These are phyloP conservation scores for Pangasianodon gigas DNA, from an alignment of 2,113 vertebrate genomes.

Conservation along the genomic window DNA sequence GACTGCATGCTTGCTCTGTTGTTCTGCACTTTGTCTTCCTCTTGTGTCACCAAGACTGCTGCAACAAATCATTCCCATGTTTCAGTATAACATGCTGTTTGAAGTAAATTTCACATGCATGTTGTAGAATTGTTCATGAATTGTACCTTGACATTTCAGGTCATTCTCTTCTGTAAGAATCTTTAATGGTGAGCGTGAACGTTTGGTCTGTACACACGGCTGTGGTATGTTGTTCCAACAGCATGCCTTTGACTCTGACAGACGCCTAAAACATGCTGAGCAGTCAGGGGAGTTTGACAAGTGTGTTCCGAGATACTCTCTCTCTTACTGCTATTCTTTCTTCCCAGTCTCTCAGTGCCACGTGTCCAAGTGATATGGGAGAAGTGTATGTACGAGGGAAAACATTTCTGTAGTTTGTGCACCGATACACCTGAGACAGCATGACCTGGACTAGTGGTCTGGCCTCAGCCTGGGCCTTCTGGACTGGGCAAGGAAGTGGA, in stretches of 20 bases:
- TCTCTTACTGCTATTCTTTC: neutral
- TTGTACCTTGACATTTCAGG: neutral
- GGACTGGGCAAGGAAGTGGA: constrained; percentile 71
- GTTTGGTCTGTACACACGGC: neutral
- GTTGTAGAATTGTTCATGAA: neutral
- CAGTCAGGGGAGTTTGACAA: constrained; percentile 47
- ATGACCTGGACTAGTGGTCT: constrained; percentile 65
- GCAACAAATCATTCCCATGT: neutral
- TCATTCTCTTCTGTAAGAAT: neutral
- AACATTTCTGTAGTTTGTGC: neutral
- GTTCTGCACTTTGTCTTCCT: neutral
- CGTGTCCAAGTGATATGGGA: neutral
- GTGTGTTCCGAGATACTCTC: constrained; percentile 55
- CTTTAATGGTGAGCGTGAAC: no score
- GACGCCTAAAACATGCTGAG: constrained; percentile 6
- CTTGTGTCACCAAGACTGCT: neutral
- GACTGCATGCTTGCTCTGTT: neutral
- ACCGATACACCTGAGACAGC: constrained; percentile 35
- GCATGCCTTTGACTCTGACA: constrained; percentile 62
- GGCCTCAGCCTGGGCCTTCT: constrained; percentile 60
- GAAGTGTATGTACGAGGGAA: neutral
- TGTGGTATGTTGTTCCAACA: constrained; percentile 57
- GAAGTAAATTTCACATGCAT: neutral
- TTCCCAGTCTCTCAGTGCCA: neutral
- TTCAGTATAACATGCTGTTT: neutral